Evolutionary conservation across 2,888 invertebrate genomes (phyloP).

Genomic region (Hirtodrosophila alboralis): DNA sequence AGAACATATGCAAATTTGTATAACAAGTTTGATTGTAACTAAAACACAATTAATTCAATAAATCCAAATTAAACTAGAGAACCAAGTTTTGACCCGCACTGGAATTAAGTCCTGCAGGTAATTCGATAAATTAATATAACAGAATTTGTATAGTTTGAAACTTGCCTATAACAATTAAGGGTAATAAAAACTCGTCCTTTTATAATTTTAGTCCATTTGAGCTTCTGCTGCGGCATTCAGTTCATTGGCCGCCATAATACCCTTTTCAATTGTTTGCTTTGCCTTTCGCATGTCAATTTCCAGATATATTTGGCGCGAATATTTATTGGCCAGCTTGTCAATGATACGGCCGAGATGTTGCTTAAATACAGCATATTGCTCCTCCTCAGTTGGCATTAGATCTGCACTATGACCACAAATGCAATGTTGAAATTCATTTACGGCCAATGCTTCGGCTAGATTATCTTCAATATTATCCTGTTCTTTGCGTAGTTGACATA

Average conservation of each 20-base stretch:
- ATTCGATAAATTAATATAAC: too few relatives aligned
- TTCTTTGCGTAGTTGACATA: conserved; percentile 42
- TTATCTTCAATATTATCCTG: conserved; percentile 52
- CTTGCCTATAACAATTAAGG: too few relatives aligned
- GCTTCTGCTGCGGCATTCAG: conserved; percentile 35
- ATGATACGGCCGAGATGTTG: conserved; percentile 38
- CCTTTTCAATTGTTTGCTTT: conserved; percentile 55
- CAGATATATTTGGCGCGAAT: conserved; percentile 43
- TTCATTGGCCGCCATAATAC: conserved; percentile 45
- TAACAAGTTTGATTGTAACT: too few relatives aligned
- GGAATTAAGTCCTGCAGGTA: too few relatives aligned
- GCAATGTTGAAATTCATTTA: conserved; percentile 55
- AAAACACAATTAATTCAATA: too few relatives aligned
- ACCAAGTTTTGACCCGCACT: too few relatives aligned
- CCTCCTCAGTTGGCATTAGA: conserved; percentile 19
- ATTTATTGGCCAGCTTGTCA: conserved; percentile 43
- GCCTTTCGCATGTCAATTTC: conserved; percentile 55
- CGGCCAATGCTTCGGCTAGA: conserved; percentile 60
- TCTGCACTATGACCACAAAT: conserved; percentile 18
- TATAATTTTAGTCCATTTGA: conserved; percentile 1
- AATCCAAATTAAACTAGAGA: too few relatives aligned
- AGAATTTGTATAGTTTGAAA: too few relatives aligned
- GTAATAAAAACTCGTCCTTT: too few relatives aligned
- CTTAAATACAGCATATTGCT: conserved; percentile 43
- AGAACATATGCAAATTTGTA: too few relatives aligned